Evolutionary conservation across 2,797 vertebrate genomes (phyloP), one percentile per base, ranked within the genome.

Genomic region (Melopsittacus undulatus): DNA sequence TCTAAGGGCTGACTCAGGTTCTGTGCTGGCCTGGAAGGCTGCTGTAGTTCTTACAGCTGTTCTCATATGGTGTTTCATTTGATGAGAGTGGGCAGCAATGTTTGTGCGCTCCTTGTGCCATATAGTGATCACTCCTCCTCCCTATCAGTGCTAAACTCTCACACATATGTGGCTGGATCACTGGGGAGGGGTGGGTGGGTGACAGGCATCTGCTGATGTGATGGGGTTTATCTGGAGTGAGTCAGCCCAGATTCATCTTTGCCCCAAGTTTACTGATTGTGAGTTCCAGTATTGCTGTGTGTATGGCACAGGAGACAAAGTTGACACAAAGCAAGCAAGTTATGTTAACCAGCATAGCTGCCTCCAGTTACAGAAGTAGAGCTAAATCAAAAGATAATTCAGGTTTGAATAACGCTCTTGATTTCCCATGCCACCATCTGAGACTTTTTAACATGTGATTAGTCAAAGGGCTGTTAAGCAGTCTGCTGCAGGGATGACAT

Each of bases 261-360:
- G 40, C 29, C 88, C 1, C 0, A 29, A 59, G 27, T 1, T 68
- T 32, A 19, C 16, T 0, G 6, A 4, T 22, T 30, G 11, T n/a
- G 76, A 66, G 26, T 67, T 49, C 34, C 0, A 5, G 24, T 52
- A 32, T 34, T 80, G 30, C 52, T 30, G 21, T 30, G 56, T 27
- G 19, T 16, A 2, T n/a, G 73, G 67, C 9, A 12, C 21, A 6
- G 21, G 8, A 14, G 30, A 29, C 7, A 36, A 74, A 80, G 34
- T 0, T 46, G 56, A 34, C 11, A 17, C 0, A 1, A 48, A 72
- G 8, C 26, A 72, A 78, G 24, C 13, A 64, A 51, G 5, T 51
- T n/a, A 32, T 20, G 6, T 54, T 81, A 56, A n/a, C 17, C 38
- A 34, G 40, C 2, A 2, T 36, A 61, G 52, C 49, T 78, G 38